phyloP scores from a whole-genome alignment of 37 sponge, comb jelly and placozoan species.

The Aplysina aerophoba region DNA sequence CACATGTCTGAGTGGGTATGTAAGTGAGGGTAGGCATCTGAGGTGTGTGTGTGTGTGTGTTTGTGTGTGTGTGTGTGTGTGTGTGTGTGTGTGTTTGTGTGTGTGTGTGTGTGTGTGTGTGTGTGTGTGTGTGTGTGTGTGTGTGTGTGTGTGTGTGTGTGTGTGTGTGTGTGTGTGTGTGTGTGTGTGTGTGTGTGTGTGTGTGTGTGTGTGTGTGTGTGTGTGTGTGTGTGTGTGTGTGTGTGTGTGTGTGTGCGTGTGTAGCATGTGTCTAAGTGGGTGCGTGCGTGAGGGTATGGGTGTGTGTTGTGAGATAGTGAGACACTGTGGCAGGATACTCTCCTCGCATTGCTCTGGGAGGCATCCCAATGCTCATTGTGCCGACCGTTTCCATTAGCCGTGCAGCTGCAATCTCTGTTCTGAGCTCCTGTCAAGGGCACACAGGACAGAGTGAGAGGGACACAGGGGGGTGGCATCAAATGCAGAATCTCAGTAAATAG shows the following conservation, averaged over 20 bases:
- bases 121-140: background rate
- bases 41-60: background rate
- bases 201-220: background rate
- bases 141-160: background rate
- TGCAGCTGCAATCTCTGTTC: too few relatives aligned
- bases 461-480: background rate
- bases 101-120: background rate
- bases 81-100: background rate
- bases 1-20: too few relatives aligned
- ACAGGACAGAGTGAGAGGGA: background rate
- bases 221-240: background rate
- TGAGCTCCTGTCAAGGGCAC: background rate
- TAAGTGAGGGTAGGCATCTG: too few relatives aligned
- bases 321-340: too few relatives aligned
- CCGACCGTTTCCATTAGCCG: too few relatives aligned
- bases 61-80: background rate
- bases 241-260: background rate
- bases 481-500: background rate
- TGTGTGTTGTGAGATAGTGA: background rate
- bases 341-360: too few relatives aligned
- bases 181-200: background rate
- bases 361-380: too few relatives aligned
- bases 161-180: background rate
- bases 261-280: background rate
- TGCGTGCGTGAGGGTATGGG: background rate